Base-by-base conservation (phyloP, 1,140 invertebrate species). In the Drosophila sechellia region DNA sequence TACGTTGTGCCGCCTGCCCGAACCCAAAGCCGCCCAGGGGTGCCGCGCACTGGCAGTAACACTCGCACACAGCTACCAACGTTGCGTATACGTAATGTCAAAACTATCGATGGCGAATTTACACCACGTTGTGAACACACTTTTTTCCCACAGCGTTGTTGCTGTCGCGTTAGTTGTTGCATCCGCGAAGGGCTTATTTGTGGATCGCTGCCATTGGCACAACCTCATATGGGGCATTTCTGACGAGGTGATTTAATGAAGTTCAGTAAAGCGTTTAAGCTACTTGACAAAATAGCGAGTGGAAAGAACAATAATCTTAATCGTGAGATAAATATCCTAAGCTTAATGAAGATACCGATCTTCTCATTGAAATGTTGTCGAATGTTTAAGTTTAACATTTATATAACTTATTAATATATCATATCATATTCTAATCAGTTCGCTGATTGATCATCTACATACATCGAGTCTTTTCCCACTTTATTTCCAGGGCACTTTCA, bases 91-190 rank as follows among this genome's bases (percentile, higher is more conserved):
- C 84, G 73, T 74, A 86, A 87, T 86, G 70, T 59, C 70, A 86
- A 79, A 86, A 79, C 83, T 86, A 87, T 86, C 79, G 83, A 86
- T 87, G 66, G 48, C 55, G 58, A 83, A 79, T 87, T 87, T 87
- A 81, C 74, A 80, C 83, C 57, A 60, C 77, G 60, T 68, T 84
- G 72, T 53, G 72, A 76, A 66, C 60, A 76, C 57, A 74, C 59
- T 64, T 64, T 63, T 58, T 77, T 60, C 11, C 65, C 20, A 25
- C 34, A 34, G 22, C 31, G 15, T 10, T 45, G 43, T 54, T 55
- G 74, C 46, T 59, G 66, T 34, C 50, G 40, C 73, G 48, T 75
- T 86, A 81, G 73, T 77, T 86, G 45, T 68, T 78, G 73, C 74
- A 87, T 78, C 65, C 65, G 52, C 65, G 53, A 34, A 48, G 55